Evolutionary conservation across 2,888 invertebrate genomes (phyloP).

Genomic region (Meteorus cinctellus): DNA sequence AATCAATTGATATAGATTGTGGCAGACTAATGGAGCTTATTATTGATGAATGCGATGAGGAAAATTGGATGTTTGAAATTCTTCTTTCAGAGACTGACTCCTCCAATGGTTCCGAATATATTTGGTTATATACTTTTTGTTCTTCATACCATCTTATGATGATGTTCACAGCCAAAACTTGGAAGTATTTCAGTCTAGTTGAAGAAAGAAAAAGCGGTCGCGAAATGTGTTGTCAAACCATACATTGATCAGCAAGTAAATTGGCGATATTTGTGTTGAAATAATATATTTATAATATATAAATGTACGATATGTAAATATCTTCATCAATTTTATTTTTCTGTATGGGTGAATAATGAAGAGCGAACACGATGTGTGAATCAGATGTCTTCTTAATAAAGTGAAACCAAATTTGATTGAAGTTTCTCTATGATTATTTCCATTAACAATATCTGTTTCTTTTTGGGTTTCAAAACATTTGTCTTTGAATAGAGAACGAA

Average conservation of each 20-base stretch:
- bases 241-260: background rate
- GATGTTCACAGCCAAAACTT: background rate
- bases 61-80: no score
- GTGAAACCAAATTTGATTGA: conserved; percentile 12
- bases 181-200: background rate
- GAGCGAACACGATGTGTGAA: conserved; percentile 6
- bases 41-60: no score
- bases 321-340: conserved; percentile 27
- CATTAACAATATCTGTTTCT: background rate
- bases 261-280: background rate
- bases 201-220: background rate
- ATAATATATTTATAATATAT: background rate
- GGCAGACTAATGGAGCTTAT: no score
- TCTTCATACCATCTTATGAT: background rate
- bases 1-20: no score
- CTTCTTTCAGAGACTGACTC: no score
- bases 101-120: no score
- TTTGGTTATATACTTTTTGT: background rate
- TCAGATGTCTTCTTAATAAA: conserved; percentile 24
- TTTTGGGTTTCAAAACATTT: background rate
- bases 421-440: background rate
- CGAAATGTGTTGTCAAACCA: background rate
- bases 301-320: conserved; percentile 42
- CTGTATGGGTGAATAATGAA: conserved; percentile 9
- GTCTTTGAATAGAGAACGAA: background rate